These are phyloP conservation scores for Forpus xanthops DNA, from an alignment of 2,797 vertebrate species.

Conservation along the genomic window DNA sequence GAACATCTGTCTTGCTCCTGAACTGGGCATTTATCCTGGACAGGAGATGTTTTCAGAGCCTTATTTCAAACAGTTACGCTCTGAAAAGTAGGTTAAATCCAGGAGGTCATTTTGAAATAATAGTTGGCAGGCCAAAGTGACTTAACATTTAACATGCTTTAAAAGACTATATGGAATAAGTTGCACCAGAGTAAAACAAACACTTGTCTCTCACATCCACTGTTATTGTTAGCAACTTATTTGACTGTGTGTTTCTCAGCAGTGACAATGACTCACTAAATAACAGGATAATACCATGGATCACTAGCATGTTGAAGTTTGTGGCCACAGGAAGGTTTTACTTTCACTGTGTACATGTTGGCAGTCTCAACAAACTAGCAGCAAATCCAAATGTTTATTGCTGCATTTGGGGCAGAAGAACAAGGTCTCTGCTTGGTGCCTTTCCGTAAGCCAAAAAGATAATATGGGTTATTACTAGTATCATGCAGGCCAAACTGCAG, in stretches of 20 bases:
- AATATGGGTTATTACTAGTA: not conserved
- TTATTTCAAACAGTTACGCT: not conserved
- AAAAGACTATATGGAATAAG: constrained; percentile 42
- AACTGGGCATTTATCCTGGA: not conserved
- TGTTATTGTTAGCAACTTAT: constrained; percentile 47
- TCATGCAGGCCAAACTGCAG: not conserved
- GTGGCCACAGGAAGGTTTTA: constrained; percentile 39
- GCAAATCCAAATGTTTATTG: constrained; percentile 43
- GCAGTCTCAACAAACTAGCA: not conserved
- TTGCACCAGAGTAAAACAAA: constrained; percentile 48
- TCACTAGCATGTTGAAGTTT: constrained; percentile 14
- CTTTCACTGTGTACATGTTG: constrained; percentile 26
- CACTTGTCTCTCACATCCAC: constrained; percentile 25
- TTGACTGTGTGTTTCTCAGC: not conserved
- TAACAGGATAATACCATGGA: not conserved
- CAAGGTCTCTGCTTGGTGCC: not conserved
- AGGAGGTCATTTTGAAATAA: constrained; percentile 10
- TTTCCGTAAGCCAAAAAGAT: not conserved
- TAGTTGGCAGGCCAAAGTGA: not conserved
- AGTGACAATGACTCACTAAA: not conserved
- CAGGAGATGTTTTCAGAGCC: not conserved
- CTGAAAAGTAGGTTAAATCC: not conserved
- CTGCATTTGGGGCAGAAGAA: not conserved
- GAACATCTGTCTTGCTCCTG: not conserved
- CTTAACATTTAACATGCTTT: not conserved